Base-by-base conservation (phyloP, 2,888 invertebrate species). In the Parasteatoda lunata region DNA sequence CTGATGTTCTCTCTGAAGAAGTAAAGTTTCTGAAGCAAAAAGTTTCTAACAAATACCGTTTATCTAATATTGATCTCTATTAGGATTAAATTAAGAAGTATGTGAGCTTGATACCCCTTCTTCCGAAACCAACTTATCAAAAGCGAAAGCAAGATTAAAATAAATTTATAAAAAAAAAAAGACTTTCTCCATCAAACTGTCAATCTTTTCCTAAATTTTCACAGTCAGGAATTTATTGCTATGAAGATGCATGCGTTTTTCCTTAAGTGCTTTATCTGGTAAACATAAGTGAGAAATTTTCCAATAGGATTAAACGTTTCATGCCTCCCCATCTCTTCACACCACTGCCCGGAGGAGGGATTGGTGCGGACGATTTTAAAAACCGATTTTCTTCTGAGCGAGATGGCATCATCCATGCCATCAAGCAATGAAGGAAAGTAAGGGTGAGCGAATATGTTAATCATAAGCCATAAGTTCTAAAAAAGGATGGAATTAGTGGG, bases 381-480 rank as follows among this genome's bases (percentile, higher is more conserved):
- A 83, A 83, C 71, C 77, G 83, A 83, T 83, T 83, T 83, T 83
- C 83, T 83, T 30, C 48, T 11, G 68, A 54, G 75, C 13, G 70
- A 66, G 72, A 83, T 77, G 52, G 84, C 81, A 81, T 81, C 81
- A 81, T 81, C 81, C 59, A n/a, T 11, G 73, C 84, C 84, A 84
- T 84, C 84, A 79, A 51, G 78, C 78, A 75, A 78, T 84, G 78
- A 78, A 77, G 69, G 54, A 84, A 45, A 72, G 11, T 54, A 69
- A 59, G n/a, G 59, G 59, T n/a, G 9, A 48, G n/a, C 68, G 73
- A 84, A 84, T 84, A 84, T 84, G 84, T 84, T 78, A 84, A 84
- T 84, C 84, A 72, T 84, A 73, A 78, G 84, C 84, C 84, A 78
- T 78, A 78, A 84, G 65, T 78, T 84, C 77, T 78, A 84, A 77